A percentile compares a stretch with the other conserved stretches of the same genome.
These are phyloP conservation scores for Helobdella robusta DNA, from an alignment of 2,888 invertebrate genomes.

Conservation along the genomic window DNA sequence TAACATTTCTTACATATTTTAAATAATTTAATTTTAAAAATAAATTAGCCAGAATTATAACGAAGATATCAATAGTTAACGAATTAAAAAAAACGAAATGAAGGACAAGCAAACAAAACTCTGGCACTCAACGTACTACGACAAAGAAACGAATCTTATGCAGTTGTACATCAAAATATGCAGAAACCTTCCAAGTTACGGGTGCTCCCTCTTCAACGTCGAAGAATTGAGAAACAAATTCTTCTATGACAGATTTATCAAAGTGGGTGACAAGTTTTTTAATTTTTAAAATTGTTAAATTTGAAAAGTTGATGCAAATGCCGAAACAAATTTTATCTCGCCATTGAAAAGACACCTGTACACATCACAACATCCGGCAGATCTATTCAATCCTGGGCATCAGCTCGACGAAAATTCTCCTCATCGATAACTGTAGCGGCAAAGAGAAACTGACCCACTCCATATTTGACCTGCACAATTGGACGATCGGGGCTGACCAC, in stretches of 20 bases:
- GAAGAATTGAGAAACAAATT: slow-evolving; percentile 45
- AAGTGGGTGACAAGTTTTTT: background rate
- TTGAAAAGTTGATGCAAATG: too few relatives aligned
- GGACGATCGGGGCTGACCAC: slow-evolving; percentile 58
- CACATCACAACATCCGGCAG: slow-evolving; percentile 22
- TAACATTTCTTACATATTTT: background rate
- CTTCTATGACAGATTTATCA: background rate
- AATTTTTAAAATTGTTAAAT: too few relatives aligned
- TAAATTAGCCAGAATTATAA: background rate
- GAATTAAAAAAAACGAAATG: slow-evolving; percentile 25
- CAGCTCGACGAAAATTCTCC: slow-evolving; percentile 55
- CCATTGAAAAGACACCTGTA: too few relatives aligned
- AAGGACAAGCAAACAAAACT: slow-evolving; percentile 60
- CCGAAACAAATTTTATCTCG: too few relatives aligned
- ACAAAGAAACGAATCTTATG: slow-evolving; percentile 58
- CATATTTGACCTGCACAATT: slow-evolving; percentile 56
- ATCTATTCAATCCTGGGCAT: slow-evolving; percentile 51
- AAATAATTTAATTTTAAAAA: background rate
- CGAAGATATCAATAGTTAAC: too few relatives aligned
- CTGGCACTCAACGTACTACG: slow-evolving; percentile 59
- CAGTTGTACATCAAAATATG: slow-evolving; percentile 59
- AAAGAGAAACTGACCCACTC: slow-evolving; percentile 53
- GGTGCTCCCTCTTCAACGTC: slow-evolving; percentile 58
- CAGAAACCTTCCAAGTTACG: slow-evolving; percentile 57
- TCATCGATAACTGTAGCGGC: slow-evolving; percentile 51